A percentile compares a stretch with the other conserved stretches of the same genome.
Evolutionary conservation across 2,113 vertebrate species (phyloP).

Genomic region (Platichthys stellatus): DNA sequence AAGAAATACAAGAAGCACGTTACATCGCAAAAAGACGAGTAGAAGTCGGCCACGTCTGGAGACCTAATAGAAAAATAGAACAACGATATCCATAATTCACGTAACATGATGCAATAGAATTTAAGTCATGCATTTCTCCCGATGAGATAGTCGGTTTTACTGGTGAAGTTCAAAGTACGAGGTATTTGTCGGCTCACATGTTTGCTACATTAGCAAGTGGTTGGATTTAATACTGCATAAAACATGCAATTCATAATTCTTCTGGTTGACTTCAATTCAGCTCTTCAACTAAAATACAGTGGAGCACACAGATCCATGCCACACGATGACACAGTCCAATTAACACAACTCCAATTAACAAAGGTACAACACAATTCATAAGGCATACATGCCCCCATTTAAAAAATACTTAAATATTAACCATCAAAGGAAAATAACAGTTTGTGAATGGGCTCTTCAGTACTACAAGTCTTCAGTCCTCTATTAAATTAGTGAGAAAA

Average conservation of each 20-base stretch:
- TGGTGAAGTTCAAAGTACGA: slow-evolving; percentile 69
- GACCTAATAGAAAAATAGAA: slow-evolving; percentile 77
- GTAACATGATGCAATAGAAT: slow-evolving; percentile 78
- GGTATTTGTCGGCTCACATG: slow-evolving; percentile 77
- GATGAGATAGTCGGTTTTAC: slow-evolving; percentile 65
- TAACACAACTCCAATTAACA: slow-evolving; percentile 73
- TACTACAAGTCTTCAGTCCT: slow-evolving; percentile 42
- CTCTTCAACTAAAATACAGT: slow-evolving; percentile 64
- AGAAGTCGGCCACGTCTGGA: slow-evolving; percentile 56
- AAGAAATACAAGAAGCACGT: slow-evolving; percentile 69
- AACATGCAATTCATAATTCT: slow-evolving; percentile 77
- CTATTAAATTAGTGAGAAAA: slow-evolving; percentile 27
- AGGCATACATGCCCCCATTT: slow-evolving; percentile 51
- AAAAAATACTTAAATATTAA: slow-evolving; percentile 35
- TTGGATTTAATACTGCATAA: slow-evolving; percentile 71
- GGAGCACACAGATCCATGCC: slow-evolving; percentile 75
- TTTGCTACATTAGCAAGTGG: slow-evolving; percentile 80
- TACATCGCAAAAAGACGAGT: slow-evolving; percentile 61
- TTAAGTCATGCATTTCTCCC: slow-evolving; percentile 71
- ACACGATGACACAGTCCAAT: slow-evolving; percentile 74
- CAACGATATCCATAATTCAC: slow-evolving; percentile 69
- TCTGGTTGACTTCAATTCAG: slow-evolving; percentile 57
- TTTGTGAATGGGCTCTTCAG: slow-evolving; percentile 61
- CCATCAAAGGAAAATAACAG: slow-evolving; percentile 36
- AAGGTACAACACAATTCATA: slow-evolving; percentile 78